A percentile compares a stretch with the other conserved stretches of the same genome.
phyloP scores from a whole-genome alignment of 2,888 invertebrate genomes.

The Cepaea hortensis region DNA sequence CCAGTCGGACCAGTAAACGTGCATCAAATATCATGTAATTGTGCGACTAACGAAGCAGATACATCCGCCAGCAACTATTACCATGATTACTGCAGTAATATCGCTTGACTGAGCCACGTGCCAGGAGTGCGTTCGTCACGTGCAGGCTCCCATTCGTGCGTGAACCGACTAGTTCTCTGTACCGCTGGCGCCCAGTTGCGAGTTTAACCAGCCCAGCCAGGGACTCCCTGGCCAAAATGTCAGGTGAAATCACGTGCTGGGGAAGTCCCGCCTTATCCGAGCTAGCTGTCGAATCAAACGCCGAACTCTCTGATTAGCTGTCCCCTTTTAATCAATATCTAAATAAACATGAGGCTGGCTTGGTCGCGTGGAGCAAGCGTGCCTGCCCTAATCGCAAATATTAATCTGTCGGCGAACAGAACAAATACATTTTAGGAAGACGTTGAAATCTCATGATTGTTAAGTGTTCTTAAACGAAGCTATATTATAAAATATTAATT shows the following conservation, averaged over 20 bases:
- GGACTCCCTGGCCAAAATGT: constrained; percentile 14
- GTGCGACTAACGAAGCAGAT: constrained; percentile 3
- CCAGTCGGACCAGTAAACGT: constrained; percentile 22
- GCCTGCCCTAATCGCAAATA: neutral
- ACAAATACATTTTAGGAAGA: neutral
- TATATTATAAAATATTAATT: constrained; percentile 10
- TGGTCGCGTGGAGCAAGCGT: constrained; percentile 12
- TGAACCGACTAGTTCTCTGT: neutral
- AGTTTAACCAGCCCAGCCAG: neutral
- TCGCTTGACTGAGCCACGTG: constrained; percentile 29
- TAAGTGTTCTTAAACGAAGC: neutral
- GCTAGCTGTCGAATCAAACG: neutral
- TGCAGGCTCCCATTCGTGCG: neutral
- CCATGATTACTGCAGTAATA: constrained; percentile 20
- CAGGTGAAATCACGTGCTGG: constrained; percentile 1
- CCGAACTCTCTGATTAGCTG: neutral
- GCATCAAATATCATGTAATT: constrained; percentile 18
- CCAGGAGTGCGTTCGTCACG: constrained; percentile 14
- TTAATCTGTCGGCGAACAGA: neutral
- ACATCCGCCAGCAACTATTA: neutral
- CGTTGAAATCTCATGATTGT: neutral
- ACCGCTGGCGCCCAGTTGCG: neutral
- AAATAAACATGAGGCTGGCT: constrained; percentile 24
- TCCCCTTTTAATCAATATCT: constrained; percentile 3
- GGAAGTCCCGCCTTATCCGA: neutral